Evolutionary conservation across 2,888 invertebrate species (phyloP).

Genomic region (Lasioglossum pauxillum): DNA sequence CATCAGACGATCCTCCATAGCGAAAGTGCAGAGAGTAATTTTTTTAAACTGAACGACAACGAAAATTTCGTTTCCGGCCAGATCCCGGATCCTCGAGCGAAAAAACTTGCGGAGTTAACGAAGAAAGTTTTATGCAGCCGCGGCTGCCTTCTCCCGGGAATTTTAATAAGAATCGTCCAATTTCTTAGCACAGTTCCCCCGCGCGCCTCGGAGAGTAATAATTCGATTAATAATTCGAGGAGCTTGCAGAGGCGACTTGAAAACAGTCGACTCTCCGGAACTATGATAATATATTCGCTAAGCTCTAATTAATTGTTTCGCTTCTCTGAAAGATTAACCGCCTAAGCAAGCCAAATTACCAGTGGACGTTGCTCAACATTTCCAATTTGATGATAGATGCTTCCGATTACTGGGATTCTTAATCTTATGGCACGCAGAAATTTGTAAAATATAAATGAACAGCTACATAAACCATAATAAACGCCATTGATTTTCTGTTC

Average conservation of each 20-base stretch:
- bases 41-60: neutral
- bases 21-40: neutral
- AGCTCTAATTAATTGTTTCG: neutral
- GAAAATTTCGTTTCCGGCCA: conserved; percentile 10
- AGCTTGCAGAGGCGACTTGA: neutral
- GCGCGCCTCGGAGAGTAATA: neutral
- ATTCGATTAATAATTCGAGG: conserved; percentile 14
- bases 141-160: conserved; percentile 28
- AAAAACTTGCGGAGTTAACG: conserved; percentile 48
- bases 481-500: neutral
- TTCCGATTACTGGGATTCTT: neutral
- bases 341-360: neutral
- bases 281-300: neutral
- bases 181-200: conserved; percentile 5
- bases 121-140: conserved; percentile 49
- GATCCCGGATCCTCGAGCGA: neutral
- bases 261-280: neutral
- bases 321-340: neutral
- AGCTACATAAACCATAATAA: neutral
- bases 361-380: neutral
- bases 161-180: conserved; percentile 25
- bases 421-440: neutral
- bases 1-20: neutral
- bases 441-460: neutral
- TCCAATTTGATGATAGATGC: neutral